Conservation (phyloP, 2,888 invertebrate genomes). For the Agonopterix arenella region DNA sequence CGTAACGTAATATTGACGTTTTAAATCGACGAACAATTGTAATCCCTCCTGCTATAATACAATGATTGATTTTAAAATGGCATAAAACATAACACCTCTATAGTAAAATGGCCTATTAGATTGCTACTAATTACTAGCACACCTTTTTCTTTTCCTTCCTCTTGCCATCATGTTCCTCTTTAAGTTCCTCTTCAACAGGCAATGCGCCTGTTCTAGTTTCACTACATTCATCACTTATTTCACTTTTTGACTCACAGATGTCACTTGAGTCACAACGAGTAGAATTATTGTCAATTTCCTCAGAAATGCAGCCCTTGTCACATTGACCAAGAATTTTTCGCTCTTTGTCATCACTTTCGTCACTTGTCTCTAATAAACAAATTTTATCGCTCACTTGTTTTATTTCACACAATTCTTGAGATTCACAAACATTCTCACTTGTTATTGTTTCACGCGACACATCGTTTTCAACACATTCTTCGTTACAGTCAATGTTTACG, state of each 20-base stretch:
- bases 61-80: no score
- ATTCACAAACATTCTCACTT: not conserved
- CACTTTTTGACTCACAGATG: slow-evolving; percentile 22
- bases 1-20: no score
- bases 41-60: no score
- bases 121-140: no score
- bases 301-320: not conserved
- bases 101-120: no score
- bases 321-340: not conserved
- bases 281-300: no score
- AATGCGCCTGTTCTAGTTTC: not conserved
- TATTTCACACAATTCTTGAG: not conserved
- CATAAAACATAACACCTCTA: no score
- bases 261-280: slow-evolving; percentile 2
- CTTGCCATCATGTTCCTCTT: no score
- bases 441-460: no score
- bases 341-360: not conserved
- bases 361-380: not conserved
- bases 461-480: slow-evolving; percentile 1
- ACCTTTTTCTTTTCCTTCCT: no score
- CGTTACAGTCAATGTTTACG: slow-evolving; percentile 9
- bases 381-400: not conserved
- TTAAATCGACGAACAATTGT: no score
- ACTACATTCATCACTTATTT: slow-evolving; percentile 11
- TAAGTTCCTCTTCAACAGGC: no score